A percentile compares a stretch with the other conserved stretches of the same genome.
Evolutionary conservation across 2,888 invertebrate species (phyloP).

Genomic region (Slavum lentiscoides): DNA sequence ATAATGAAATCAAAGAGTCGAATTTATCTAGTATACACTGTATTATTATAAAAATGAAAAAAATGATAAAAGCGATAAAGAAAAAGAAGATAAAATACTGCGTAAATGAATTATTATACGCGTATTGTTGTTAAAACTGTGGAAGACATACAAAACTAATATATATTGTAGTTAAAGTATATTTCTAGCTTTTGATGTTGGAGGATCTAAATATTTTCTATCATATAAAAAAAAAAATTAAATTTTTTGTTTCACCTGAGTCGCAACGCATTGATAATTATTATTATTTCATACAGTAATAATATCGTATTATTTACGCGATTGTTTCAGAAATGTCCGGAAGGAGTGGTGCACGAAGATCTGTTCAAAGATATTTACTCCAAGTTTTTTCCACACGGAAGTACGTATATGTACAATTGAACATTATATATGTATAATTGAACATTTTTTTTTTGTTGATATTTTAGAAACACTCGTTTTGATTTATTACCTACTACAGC

Average conservation of each 20-base stretch:
- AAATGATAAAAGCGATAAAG: too few relatives aligned
- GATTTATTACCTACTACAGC: too few relatives aligned
- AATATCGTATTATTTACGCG: conserved; percentile 51
- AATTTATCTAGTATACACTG: too few relatives aligned
- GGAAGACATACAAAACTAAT: too few relatives aligned
- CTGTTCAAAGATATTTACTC: conserved; percentile 97
- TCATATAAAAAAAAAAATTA: neutral
- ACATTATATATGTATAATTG: neutral
- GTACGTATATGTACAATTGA: conserved; percentile 71
- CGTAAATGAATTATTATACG: too few relatives aligned
- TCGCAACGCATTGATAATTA: neutral
- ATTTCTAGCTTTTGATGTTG: too few relatives aligned
- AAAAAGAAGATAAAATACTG: too few relatives aligned
- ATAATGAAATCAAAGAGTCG: too few relatives aligned
- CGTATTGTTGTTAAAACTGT: too few relatives aligned
- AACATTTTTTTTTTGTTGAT: neutral
- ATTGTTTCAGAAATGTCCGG: conserved; percentile 88
- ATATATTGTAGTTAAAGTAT: too few relatives aligned
- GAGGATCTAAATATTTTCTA: neutral
- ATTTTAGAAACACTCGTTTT: too few relatives aligned
- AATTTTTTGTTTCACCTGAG: neutral
- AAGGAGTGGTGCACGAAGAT: conserved; percentile 95
- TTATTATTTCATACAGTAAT: neutral
- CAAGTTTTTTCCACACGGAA: conserved; percentile 97
- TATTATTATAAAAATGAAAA: too few relatives aligned